Evolutionary conservation across 2,113 vertebrate genomes (phyloP), one percentile per base, ranked within the genome.

Genomic region (Hassar affinis): DNA sequence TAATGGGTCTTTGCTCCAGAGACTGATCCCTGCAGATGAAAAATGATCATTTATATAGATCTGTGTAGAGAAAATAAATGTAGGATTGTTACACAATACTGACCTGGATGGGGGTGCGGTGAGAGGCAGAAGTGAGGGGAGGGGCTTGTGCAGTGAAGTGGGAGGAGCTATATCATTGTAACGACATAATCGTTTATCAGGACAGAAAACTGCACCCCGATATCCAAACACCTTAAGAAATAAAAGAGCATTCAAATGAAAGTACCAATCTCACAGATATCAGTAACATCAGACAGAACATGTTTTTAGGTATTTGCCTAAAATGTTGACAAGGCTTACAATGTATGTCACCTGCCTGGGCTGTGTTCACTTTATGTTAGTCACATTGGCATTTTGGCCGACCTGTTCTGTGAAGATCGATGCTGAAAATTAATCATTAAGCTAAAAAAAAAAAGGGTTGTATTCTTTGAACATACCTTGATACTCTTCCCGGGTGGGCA

Each of bases 401-500:
- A 81, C 5, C 10, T 35, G 27, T 68, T 56, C 35, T n/a, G 30
- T 38, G 51, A 61, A 72, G n/a, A 52, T n/a, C 25, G 10, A 25
- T 3, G 0, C 57, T 61, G 59, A 61, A 27, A 61, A 15, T 61
- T 61, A 27, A 61, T 27, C 57, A 59, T 0, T 59, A 11, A 8
- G 22, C 22, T 22, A 25, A 7, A 25, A 57, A 61, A 61, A 30
- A 27, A 25, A 64, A 15, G 14, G 1, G 33, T 35, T 10, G 35
- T 20, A 35, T 52, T 56, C 27, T 35, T 3, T 38, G 15, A 15
- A 77, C 33, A 72, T 84, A 96, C 96, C 94, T 95, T 88, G 86
- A 94, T 86, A 78, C 86, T 78, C 27, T 81, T 87, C 47, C 95
- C 95, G 78, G 93, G 92, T 86, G 92, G 93, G 85, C 95, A 96